These are phyloP conservation scores for Nothobranchius kuhntae DNA, from an alignment of 2,113 vertebrate species.

Conservation along the genomic window DNA sequence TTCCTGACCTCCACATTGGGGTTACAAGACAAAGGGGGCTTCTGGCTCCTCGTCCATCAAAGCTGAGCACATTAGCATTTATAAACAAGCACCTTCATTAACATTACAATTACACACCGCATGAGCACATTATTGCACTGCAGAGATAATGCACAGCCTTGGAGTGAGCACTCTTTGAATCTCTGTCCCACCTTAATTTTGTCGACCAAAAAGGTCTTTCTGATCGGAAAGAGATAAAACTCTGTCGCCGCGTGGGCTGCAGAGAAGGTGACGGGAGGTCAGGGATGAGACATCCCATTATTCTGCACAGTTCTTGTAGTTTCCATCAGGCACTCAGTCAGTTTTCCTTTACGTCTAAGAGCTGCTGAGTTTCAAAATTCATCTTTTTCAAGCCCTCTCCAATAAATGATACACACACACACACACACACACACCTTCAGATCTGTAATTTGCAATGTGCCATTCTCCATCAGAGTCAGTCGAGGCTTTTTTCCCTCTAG, in stretches of 20 bases:
- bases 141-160: conserved; percentile 54
- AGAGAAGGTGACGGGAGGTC: conserved; percentile 31
- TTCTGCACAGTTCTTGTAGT: conserved; percentile 7
- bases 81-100: conserved; percentile 76
- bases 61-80: conserved; percentile 66
- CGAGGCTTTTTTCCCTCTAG: conserved; percentile 79
- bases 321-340: conserved; percentile 8
- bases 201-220: conserved; percentile 28
- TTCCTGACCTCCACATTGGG: conserved; percentile 66
- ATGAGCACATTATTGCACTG: conserved; percentile 65
- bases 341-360: conserved; percentile 13
- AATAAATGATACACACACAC: conserved; percentile 33
- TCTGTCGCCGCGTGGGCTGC: not conserved
- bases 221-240: conserved; percentile 34
- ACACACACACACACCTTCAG: conserved; percentile 80
- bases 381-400: conserved; percentile 31
- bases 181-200: conserved; percentile 52
- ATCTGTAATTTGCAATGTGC: conserved; percentile 85
- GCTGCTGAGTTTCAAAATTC: conserved; percentile 25
- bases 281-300: conserved; percentile 36
- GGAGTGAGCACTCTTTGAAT: conserved; percentile 59
- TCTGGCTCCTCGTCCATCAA: conserved; percentile 64
- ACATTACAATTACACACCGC: conserved; percentile 71
- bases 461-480: conserved; percentile 86
- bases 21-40: conserved; percentile 41